phyloP scores from a whole-genome alignment of 2,888 invertebrate species.

The Watsonalla binaria region DNA sequence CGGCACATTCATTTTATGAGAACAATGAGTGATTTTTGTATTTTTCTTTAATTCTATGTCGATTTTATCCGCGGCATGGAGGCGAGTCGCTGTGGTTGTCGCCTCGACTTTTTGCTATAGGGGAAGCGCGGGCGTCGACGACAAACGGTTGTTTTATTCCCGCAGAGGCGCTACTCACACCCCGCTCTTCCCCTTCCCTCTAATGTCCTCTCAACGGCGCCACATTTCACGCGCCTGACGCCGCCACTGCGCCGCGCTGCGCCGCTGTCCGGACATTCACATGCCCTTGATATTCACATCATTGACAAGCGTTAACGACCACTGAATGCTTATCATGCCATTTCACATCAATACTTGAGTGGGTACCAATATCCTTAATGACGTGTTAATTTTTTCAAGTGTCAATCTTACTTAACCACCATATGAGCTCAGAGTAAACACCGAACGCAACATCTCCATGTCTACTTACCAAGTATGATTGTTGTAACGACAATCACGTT shows the following conservation, averaged over 20 bases:
- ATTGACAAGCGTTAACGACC: slow-evolving; percentile 35
- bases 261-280: slow-evolving; percentile 27
- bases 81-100: slow-evolving; percentile 69
- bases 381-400: background rate
- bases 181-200: slow-evolving; percentile 24
- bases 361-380: too few relatives aligned
- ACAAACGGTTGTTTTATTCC: slow-evolving; percentile 57
- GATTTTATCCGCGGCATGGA: slow-evolving; percentile 74
- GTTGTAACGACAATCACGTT: slow-evolving; percentile 7
- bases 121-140: slow-evolving; percentile 65
- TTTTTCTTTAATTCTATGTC: slow-evolving; percentile 78
- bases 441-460: slow-evolving; percentile 3
- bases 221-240: slow-evolving; percentile 55
- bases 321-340: slow-evolving; percentile 27
- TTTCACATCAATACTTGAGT: slow-evolving; percentile 15
- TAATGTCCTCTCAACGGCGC: slow-evolving; percentile 42
- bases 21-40: slow-evolving; percentile 79
- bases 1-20: slow-evolving; percentile 79
- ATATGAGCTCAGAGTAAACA: background rate
- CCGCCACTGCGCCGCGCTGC: slow-evolving; percentile 11
- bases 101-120: slow-evolving; percentile 71
- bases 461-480: slow-evolving; percentile 6
- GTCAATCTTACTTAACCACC: background rate
- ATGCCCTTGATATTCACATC: slow-evolving; percentile 35
- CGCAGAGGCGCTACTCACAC: slow-evolving; percentile 45